A percentile compares a stretch with the other conserved stretches of the same genome.
These are phyloP conservation scores for Noctua comes DNA, from an alignment of 2,888 invertebrate species.

Conservation along the genomic window DNA sequence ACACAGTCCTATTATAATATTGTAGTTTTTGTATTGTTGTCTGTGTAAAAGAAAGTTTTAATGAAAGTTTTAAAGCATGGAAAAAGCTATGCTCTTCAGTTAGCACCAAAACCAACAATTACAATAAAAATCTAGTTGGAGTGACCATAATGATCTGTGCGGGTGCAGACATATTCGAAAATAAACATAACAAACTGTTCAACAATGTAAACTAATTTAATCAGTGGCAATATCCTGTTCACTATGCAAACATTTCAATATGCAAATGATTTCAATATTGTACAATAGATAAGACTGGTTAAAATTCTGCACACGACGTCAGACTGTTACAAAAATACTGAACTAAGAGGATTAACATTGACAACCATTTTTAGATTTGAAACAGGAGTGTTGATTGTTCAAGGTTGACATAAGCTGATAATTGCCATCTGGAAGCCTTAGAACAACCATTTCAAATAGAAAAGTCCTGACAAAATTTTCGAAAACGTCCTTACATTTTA, in stretches of 20 bases:
- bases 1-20: neutral
- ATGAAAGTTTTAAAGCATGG: neutral
- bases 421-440: neutral
- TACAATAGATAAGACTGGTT: constrained; percentile 22
- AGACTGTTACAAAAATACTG: neutral
- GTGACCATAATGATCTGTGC: neutral
- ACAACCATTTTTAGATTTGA: neutral
- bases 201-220: constrained; percentile 10
- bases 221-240: constrained; percentile 28
- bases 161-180: neutral
- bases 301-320: constrained; percentile 31
- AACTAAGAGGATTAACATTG: neutral
- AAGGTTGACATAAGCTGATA: neutral
- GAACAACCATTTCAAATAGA: neutral
- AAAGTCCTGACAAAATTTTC: neutral
- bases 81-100: neutral
- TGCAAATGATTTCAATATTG: constrained; percentile 5
- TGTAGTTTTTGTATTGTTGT: no score
- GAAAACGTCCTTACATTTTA: neutral
- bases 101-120: neutral
- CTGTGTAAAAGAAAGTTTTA: neutral
- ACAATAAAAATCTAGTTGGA: neutral
- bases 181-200: neutral
- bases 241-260: constrained; percentile 13
- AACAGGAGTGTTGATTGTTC: neutral